A percentile compares a stretch with the other conserved stretches of the same genome.
These are phyloP conservation scores for Gymnocypris eckloni DNA, from an alignment of 2,797 vertebrate species.

Conservation along the genomic window DNA sequence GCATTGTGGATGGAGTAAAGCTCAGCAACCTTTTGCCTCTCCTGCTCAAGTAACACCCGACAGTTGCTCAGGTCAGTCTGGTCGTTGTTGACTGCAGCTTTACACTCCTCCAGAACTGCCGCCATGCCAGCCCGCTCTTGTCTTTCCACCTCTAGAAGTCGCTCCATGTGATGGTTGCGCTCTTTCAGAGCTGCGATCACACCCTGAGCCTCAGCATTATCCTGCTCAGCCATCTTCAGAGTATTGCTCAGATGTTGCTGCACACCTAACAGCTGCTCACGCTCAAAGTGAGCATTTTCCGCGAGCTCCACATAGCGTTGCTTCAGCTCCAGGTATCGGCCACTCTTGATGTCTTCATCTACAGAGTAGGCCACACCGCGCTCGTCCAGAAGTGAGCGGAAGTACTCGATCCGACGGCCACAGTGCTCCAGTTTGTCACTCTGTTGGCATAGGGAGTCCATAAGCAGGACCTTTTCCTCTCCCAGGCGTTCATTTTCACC, in stretches of 20 bases:
- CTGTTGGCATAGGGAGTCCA: conserved; percentile 97
- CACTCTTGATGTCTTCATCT: conserved; percentile 95
- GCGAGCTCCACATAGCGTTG: conserved; percentile 92
- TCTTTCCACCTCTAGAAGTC: conserved; percentile 90
- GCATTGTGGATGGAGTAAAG: conserved; percentile 93
- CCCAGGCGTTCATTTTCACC: conserved; percentile 95
- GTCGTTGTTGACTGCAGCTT: conserved; percentile 83
- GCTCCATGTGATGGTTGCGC: conserved; percentile 95
- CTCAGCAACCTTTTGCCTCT: conserved; percentile 92
- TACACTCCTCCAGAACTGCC: conserved; percentile 87
- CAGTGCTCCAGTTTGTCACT: conserved; percentile 93
- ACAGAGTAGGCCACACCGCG: conserved; percentile 88
- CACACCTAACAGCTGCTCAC: conserved; percentile 94
- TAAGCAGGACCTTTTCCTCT: conserved; percentile 94
- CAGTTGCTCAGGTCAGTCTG: conserved; percentile 90
- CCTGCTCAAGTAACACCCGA: conserved; percentile 90
- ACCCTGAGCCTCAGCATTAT: conserved; percentile 95
- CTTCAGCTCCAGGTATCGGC: conserved; percentile 94
- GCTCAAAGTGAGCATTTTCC: conserved; percentile 92
- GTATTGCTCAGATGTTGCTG: conserved; percentile 97
- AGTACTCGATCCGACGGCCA: conserved; percentile 91
- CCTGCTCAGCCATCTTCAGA: conserved; percentile 96
- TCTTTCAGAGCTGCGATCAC: conserved; percentile 92
- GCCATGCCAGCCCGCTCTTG: conserved; percentile 84
- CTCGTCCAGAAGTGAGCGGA: conserved; percentile 90